Percentiles rank a stretch among this genome's conserved stretches.
Conservation (phyloP, 2,113 vertebrate genomes). For the Grantiella picta region DNA sequence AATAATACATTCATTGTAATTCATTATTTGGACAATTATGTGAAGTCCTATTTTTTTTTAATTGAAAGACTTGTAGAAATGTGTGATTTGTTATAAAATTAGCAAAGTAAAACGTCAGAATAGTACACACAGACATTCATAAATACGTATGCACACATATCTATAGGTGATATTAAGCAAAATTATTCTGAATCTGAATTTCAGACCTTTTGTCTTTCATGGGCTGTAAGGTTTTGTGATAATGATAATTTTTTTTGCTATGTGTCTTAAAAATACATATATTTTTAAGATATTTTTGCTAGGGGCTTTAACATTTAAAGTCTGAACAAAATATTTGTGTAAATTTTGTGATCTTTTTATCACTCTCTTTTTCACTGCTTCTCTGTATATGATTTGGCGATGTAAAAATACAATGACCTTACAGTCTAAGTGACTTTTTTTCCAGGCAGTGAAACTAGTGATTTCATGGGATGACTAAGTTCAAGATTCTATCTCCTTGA, state of each 20-base stretch:
- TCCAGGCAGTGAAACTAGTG: constrained; percentile 56
- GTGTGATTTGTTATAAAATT: background rate
- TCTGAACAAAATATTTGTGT: background rate
- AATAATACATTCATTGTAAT: background rate
- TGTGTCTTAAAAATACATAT: background rate
- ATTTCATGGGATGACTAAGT: constrained; percentile 74
- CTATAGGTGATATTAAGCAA: background rate
- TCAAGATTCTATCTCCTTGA: constrained; percentile 80
- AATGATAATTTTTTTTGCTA: background rate
- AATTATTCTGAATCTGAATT: background rate
- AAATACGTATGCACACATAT: background rate
- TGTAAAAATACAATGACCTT: constrained; percentile 67
- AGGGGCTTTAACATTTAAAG: background rate
- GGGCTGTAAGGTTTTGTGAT: background rate
- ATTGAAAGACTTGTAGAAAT: background rate
- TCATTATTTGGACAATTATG: background rate
- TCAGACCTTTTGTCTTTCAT: background rate
- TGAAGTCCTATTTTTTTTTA: background rate
- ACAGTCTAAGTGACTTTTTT: constrained; percentile 61
- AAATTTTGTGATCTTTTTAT: background rate
- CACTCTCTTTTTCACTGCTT: background rate
- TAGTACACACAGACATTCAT: too few species aligned
- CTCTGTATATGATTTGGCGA: background rate
- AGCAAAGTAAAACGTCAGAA: background rate
- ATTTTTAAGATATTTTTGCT: background rate